Percentiles rank a stretch among this genome's conserved stretches.
These are phyloP conservation scores for Perca fluviatilis DNA, from an alignment of 2,113 vertebrate species.

Conservation along the genomic window DNA sequence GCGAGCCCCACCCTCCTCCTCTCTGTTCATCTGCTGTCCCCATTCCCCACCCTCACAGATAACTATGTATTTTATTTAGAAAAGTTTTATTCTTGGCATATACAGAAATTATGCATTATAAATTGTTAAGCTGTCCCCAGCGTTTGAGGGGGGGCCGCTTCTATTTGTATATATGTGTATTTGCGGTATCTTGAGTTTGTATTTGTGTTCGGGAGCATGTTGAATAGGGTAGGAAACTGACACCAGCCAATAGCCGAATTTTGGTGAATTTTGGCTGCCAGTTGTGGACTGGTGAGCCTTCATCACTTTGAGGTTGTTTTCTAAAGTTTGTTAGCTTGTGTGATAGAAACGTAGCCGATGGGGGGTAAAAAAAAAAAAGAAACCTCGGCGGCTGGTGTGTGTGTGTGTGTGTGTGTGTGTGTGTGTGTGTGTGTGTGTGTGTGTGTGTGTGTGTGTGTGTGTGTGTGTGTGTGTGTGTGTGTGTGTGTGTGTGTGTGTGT, in stretches of 20 bases:
- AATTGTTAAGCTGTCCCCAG: conserved; percentile 72
- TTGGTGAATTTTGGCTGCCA: conserved; percentile 43
- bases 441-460: conserved; percentile 32
- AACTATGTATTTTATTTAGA: conserved; percentile 89
- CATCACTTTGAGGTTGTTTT: conserved; percentile 28
- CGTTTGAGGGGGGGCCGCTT: conserved; percentile 66
- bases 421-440: conserved; percentile 47
- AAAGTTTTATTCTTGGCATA: conserved; percentile 88
- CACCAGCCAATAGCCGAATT: conserved; percentile 46
- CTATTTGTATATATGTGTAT: conserved; percentile 89
- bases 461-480: conserved; percentile 2
- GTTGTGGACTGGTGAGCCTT: conserved; percentile 22
- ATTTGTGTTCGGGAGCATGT: conserved; percentile 78
- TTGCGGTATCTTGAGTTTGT: conserved; percentile 82
- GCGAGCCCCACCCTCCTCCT: conserved; percentile 35
- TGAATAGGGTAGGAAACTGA: conserved; percentile 69
- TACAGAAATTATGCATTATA: conserved; percentile 87
- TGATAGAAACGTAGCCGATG: conserved; percentile 30
- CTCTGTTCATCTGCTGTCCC: conserved; percentile 71
- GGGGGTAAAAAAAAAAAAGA: not conserved
- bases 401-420: conserved; percentile 42
- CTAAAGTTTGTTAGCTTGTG: conserved; percentile 33
- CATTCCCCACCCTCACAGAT: conserved; percentile 69
- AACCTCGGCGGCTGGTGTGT: conserved; percentile 48
- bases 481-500: conserved; percentile 11